Base-by-base conservation (phyloP, 2,888 invertebrate species). In the Oithona nana region DNA sequence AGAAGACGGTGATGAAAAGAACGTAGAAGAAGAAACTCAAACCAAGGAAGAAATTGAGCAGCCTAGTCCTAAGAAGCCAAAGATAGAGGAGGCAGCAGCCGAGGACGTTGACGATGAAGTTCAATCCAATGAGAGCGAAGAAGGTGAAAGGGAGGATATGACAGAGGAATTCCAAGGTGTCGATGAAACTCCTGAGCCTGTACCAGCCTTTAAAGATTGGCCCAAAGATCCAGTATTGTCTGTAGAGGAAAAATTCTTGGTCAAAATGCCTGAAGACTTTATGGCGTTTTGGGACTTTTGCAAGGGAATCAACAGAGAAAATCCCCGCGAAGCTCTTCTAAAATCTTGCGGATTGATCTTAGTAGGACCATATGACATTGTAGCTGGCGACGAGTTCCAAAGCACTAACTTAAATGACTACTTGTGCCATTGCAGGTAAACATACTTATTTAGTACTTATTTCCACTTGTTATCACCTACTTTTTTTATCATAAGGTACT, bases 181-280 rank as follows among this genome's bases (percentile, higher is more conserved):
- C n/a, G 58, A 8, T 50, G 59, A 55, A 3, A 24, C n/a, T 11
- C 2, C 29, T 3, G 57, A 57, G 11, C n/a, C 49, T 29, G 31
- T 20, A 2, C 22, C 16, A 26, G 22, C 20, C 1, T 62, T 68
- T 0, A 69, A 71, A 16, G 67, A 69, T 71, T 78, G 68, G 58
- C 73, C 77, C 28, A 71, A 73, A 57, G 76, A 78, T 67, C 72
- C 73, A 61, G 76, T 74, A 69, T 71, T 72, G 64, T 81, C 77
- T 66, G 81, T 88, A 57, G 80, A 82, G 67, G 77, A 82, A 62
- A 80, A 86, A 66, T 92, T 90, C 72, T 73, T 88, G 29, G 80
- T 87, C 0, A 80, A 85, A 65, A 89, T 93, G 88, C 92, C 93
- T 0, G 71, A 78, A n/a, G 92, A 93, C 73, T 93, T 93, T 72